Evolutionary conservation across 2,113 vertebrate species (phyloP).

Genomic region (Emydocephalus ijimae): DNA sequence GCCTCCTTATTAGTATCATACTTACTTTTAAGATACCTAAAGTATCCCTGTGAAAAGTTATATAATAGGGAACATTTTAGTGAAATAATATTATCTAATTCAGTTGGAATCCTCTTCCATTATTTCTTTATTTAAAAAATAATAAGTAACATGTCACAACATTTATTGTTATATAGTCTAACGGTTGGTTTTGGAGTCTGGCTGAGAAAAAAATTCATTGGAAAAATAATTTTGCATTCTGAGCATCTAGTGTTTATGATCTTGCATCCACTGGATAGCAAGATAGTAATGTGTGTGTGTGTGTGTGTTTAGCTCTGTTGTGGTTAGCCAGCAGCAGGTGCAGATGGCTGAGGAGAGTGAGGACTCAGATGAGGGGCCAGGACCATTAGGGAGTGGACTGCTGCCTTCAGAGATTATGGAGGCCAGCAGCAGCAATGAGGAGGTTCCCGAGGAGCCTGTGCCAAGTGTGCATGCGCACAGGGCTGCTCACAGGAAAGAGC

Average conservation of each 20-base stretch:
- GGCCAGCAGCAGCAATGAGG: too few relatives aligned
- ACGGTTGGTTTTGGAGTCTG: background rate
- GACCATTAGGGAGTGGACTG: too few relatives aligned
- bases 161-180: background rate
- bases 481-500: too few relatives aligned
- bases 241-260: background rate
- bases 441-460: too few relatives aligned
- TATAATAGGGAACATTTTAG: background rate
- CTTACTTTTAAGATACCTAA: background rate
- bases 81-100: background rate
- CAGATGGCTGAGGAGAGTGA: too few relatives aligned
- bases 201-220: slow-evolving; percentile 4
- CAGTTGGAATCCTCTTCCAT: background rate
- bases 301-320: too few relatives aligned
- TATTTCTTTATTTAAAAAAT: background rate
- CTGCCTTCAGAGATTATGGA: too few relatives aligned
- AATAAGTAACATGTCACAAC: background rate
- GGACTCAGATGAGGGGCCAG: too few relatives aligned
- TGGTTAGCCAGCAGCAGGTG: too few relatives aligned
- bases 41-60: background rate
- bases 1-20: background rate
- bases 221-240: slow-evolving; percentile 1
- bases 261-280: background rate
- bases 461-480: too few relatives aligned
- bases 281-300: too few relatives aligned